phyloP scores from a whole-genome alignment of 2,797 vertebrate species.

The Pitangus sulphuratus region DNA sequence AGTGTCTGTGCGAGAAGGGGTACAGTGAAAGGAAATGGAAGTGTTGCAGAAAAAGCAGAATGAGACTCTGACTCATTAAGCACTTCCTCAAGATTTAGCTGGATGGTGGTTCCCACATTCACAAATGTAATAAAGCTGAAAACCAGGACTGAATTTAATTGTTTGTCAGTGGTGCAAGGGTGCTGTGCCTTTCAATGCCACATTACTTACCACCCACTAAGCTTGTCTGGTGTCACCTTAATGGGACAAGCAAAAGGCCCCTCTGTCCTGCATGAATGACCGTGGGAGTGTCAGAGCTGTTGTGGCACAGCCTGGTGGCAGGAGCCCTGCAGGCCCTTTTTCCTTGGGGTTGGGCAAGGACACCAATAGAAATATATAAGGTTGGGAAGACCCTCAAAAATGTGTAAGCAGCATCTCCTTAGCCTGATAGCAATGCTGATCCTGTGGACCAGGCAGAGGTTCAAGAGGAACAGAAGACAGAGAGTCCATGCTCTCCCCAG shows the following conservation, averaged over 20 bases:
- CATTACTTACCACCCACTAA: not conserved
- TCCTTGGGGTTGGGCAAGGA: not conserved
- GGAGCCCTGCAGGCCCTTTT: not conserved
- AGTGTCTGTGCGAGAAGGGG: not conserved
- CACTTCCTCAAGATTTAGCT: not conserved
- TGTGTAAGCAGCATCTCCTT: not conserved
- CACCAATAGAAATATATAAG: fast-evolving
- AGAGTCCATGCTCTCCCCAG: not conserved
- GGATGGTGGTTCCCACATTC: not conserved
- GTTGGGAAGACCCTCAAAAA: not conserved
- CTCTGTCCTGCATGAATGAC: fast-evolving
- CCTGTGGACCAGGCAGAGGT: not conserved
- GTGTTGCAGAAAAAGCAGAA: not conserved
- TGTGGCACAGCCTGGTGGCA: not conserved
- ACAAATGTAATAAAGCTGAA: not conserved
- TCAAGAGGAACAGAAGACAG: not conserved
- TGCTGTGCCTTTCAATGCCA: not conserved
- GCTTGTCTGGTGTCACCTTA: not conserved
- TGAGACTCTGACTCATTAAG: not conserved
- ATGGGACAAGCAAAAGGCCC: fast-evolving
- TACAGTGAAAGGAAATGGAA: not conserved
- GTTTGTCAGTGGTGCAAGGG: not conserved
- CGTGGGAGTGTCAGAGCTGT: fast-evolving
- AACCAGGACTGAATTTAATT: not conserved
- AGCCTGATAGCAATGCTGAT: not conserved